phyloP scores from a whole-genome alignment of 1,140 invertebrate species.

The Tigriopus japonicus region DNA sequence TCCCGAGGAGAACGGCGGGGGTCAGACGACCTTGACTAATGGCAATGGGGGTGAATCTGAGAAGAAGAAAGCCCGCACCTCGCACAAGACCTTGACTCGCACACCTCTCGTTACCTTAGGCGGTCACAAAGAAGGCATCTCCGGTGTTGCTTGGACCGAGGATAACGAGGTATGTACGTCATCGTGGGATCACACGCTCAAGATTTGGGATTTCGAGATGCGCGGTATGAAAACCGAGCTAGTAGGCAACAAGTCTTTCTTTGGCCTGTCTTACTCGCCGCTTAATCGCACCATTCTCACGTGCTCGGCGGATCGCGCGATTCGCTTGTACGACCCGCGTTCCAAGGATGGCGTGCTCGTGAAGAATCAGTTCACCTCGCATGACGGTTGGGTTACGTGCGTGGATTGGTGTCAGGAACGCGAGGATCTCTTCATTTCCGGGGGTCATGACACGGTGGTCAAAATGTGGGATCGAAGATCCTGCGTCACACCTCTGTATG shows the following conservation, averaged over 20 bases:
- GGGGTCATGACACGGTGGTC: slow-evolving; percentile 68
- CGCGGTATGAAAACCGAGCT: slow-evolving; percentile 60
- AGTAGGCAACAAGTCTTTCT: slow-evolving; percentile 73
- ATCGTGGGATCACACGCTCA: slow-evolving; percentile 88
- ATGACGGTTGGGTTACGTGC: too few relatives aligned
- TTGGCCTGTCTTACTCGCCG: slow-evolving; percentile 62
- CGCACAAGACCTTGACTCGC: slow-evolving; percentile 13
- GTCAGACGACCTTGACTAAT: too few relatives aligned
- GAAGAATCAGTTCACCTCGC: neutral
- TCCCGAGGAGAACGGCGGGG: slow-evolving; percentile 6
- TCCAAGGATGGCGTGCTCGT: slow-evolving; percentile 21
- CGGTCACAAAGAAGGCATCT: slow-evolving; percentile 79
- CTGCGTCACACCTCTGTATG: slow-evolving; percentile 74
- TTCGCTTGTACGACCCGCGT: slow-evolving; percentile 77
- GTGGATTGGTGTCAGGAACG: slow-evolving; percentile 21
- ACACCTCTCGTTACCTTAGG: slow-evolving; percentile 66
- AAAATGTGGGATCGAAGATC: slow-evolving; percentile 93
- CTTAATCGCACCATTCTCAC: slow-evolving; percentile 53
- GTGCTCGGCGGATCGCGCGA: slow-evolving; percentile 68
- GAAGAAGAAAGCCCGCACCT: slow-evolving; percentile 13
- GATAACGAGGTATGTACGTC: slow-evolving; percentile 45
- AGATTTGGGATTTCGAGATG: slow-evolving; percentile 78
- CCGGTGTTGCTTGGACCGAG: slow-evolving; percentile 60
- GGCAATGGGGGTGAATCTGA: slow-evolving; percentile 13
- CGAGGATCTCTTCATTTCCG: slow-evolving; percentile 75